Base-by-base conservation (phyloP, 2,888 invertebrate species). In the Dorcus hopei region DNA sequence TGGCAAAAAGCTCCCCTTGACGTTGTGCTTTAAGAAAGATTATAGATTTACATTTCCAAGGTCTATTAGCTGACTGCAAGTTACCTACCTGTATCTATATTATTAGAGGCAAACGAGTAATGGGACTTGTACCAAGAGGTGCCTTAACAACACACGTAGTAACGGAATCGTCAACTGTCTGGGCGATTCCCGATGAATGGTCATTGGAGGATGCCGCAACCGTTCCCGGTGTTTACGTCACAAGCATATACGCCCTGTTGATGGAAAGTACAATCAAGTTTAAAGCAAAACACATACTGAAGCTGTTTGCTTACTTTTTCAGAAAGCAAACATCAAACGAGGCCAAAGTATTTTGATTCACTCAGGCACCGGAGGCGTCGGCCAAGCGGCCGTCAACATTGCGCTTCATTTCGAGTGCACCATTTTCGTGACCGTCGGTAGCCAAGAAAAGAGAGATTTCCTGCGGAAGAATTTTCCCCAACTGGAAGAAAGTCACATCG, bases 341-440 rank as follows among this genome's bases (percentile, higher is more conserved):
- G 68, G 68, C 2, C 61, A 68, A 38, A 52, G 66, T 26, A 77
- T 81, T 41, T 72, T 85, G 0, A 83, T 85, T 53, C 84, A 84
- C 66, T 80, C 83, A 1, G 84, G 83, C 7, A 84, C 84, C 61
- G 89, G 89, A 26, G 89, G 88, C n/a, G 84, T 89, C 9, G 90
- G 90, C 0, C 83, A 88, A 72, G 89, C 90, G 1, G 89, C 90
- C 11, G 90, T 91, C 61, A 78, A 84, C 19, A 81, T 89, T 38
- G 87, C 88, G 0, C 77, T 89, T 9, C 80, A 82, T 55, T 79
- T 82, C 66, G 85, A 85, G 3, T 83, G 88, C 70, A 85, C 83
- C 48, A 93, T 95, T 8, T 94, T 82, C 80, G 91, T 95, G n/a
- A 97, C 96, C 0, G 95, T 95, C 54, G 93, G 92, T 57, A 90